phyloP scores from a whole-genome alignment of 1,140 invertebrate species.

The Drosophila bifasciata region DNA sequence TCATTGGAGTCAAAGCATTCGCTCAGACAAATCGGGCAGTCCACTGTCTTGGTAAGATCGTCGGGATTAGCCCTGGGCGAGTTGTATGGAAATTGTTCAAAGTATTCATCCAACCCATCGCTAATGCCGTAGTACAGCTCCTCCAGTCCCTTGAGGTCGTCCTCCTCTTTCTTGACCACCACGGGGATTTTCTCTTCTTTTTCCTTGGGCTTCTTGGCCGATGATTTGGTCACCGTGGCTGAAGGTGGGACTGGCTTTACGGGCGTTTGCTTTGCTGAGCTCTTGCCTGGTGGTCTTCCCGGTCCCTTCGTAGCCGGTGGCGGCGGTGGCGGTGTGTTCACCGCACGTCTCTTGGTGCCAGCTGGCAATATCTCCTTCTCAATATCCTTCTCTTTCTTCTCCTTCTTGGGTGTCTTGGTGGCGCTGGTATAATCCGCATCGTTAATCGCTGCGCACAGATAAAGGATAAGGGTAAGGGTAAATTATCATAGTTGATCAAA shows the following conservation, averaged over 20 bases:
- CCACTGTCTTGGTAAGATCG: conserved; percentile 60
- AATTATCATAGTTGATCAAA: too few species aligned
- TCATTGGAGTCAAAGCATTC: conserved; percentile 86
- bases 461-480: background rate
- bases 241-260: conserved; percentile 28
- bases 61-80: conserved; percentile 54
- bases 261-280: conserved; percentile 21
- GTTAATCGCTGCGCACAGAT: conserved; percentile 66
- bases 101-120: conserved; percentile 70
- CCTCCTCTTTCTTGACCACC: conserved; percentile 75
- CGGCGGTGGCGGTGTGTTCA: conserved; percentile 40
- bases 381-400: conserved; percentile 57
- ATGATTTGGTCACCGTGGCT: background rate
- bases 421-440: conserved; percentile 67
- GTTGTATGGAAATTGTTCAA: conserved; percentile 69
- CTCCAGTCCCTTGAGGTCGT: conserved; percentile 75
- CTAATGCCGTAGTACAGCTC: conserved; percentile 80
- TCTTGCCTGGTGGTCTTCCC: conserved; percentile 24
- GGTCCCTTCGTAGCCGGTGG: conserved; percentile 34
- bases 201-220: conserved; percentile 51
- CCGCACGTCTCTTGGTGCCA: conserved; percentile 55
- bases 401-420: conserved; percentile 68
- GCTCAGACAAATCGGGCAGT: conserved; percentile 86
- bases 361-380: conserved; percentile 50
- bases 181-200: conserved; percentile 50